Evolutionary conservation across 2,888 invertebrate genomes (phyloP), one percentile per base, ranked within the genome.

Genomic region (Hydraecia micacea): DNA sequence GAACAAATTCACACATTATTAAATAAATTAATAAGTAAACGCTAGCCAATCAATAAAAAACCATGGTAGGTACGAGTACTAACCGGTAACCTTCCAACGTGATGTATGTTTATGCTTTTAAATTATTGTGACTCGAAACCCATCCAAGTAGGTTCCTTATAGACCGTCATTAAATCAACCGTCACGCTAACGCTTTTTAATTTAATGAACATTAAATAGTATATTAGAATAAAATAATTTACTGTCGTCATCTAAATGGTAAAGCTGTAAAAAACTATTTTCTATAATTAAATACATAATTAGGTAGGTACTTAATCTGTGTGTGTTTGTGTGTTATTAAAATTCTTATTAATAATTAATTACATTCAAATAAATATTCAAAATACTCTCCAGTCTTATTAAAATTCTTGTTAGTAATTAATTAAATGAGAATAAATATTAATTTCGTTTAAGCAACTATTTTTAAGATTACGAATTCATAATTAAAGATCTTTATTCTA

Each of bases 401-500:
- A 46, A 46, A 46, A 46, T 46, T 46, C 46, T 46, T 15, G 15
- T 46, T 15, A 46, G 15, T 46, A 46, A 46, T 46, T 49, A 15
- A 65, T 75, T 58, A 3, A 36, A 71, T 83, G 36, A 52, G 21
- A 58, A 55, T 55, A 69, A 21, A 36, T 46, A 62, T 68, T 55
- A 15, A 63, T 68, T 68, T 28, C 6, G n/a, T 67, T 55, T 1
- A 58, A 49, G 52, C 21, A 55, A 52, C 25, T 32, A 46, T 7
- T 28, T 77, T 60, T 36, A 60, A 82, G 36, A 39, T 78, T 62
- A 65, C 28, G n/a, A 62, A 55, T 71, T 55, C 55, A 21, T 79
- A 55, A 73, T 68, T 28, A 58, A 74, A 36, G 6, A 52, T 58
- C 2, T 39, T 55, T 21, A 42, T 67, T 84, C 8, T 68, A 58